Base-by-base conservation (phyloP, 2,888 invertebrate genomes). In the Sphinx pinastri region DNA sequence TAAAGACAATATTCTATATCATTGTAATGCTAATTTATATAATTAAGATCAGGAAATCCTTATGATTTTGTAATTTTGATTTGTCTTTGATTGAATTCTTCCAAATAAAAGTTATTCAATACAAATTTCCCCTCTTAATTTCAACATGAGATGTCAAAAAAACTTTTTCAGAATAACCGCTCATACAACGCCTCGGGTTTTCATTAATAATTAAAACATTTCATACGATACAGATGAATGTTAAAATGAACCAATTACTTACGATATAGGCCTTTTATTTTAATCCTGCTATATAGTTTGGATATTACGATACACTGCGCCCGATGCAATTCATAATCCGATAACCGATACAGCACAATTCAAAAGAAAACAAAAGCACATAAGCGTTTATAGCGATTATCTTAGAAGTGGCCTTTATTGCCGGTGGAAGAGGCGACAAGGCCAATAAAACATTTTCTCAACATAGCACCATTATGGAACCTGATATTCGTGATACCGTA, bases 401-500 rank as follows among this genome's bases (percentile, higher is more conserved):
- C 82, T 82, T 69, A 67, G 74, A 72, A 75, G 77, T 76, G 75
- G 79, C 79, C 76, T 83, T 80, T 85, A 84, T 83, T 84, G 79
- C 78, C 77, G 13, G 77, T 74, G 74, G 77, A 82, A 78, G 82
- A 84, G 79, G 77, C 81, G 82, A 84, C 83, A 80, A 75, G 76
- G 77, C 79, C 76, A 83, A 86, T 86, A 86, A 87, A 87, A 84
- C 82, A 86, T 83, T 86, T 83, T 81, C 82, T 79, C 78, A 78
- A 74, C 76, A 74, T 74, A 76, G 74, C 76, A 76, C 81, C 81
- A 84, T 85, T 86, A 86, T 82, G 84, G 82, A 86, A 87, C 83
- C 78, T 76, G 86, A 88, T 88, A 86, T 84, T 82, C 81, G 80
- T 83, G 79, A 79, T 77, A 82, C 80, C 77, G 77, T 78, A 79